Evolutionary conservation across 2,888 invertebrate species (phyloP).

Genomic region (Neocrepidodera transversa): DNA sequence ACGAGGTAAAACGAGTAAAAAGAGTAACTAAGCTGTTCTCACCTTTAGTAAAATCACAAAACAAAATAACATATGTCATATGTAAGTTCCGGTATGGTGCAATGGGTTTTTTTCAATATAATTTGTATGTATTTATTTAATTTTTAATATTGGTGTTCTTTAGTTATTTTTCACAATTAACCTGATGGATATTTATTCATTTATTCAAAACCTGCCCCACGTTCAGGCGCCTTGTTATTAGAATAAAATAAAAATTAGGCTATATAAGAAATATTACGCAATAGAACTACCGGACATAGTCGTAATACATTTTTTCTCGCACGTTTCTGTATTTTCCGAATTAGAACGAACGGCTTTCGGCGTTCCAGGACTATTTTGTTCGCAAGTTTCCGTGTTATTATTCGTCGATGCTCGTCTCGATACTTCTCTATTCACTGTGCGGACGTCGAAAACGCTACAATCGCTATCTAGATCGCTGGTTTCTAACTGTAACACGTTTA

Average conservation of each 20-base stretch:
- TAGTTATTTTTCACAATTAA: no score
- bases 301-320: slow-evolving; percentile 65
- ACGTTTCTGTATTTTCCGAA: slow-evolving; percentile 65
- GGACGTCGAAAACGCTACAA: slow-evolving; percentile 67
- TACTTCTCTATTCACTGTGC: slow-evolving; percentile 61
- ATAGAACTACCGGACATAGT: slow-evolving; percentile 67
- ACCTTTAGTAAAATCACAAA: no score
- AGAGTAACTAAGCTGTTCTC: no score
- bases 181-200: no score
- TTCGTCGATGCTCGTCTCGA: slow-evolving; percentile 63
- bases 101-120: no score
- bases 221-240: neutral
- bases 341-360: slow-evolving; percentile 63
- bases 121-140: no score
- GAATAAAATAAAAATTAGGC: slow-evolving; percentile 14
- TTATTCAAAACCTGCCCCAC: slow-evolving; percentile 12
- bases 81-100: no score
- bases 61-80: no score
- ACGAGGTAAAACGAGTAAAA: no score
- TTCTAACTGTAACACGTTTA: slow-evolving; percentile 64
- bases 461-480: slow-evolving; percentile 70
- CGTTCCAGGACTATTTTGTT: slow-evolving; percentile 54
- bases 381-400: slow-evolving; percentile 52
- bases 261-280: slow-evolving; percentile 60
- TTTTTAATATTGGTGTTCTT: no score